Evolutionary conservation across 2,113 vertebrate genomes (phyloP).

Genomic region (Thomomys bottae): DNA sequence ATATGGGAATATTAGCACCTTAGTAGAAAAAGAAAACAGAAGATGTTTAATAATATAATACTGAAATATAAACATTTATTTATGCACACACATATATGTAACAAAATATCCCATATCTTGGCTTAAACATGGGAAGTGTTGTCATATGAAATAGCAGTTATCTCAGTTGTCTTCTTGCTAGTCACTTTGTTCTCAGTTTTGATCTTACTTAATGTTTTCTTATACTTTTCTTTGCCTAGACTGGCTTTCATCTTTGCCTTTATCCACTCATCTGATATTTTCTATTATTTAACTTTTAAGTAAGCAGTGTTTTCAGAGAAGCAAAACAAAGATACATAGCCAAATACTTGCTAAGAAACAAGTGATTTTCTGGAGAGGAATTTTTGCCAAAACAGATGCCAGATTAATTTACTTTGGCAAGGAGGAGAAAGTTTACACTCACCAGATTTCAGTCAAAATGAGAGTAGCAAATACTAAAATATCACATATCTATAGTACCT

Average conservation of each 20-base stretch:
- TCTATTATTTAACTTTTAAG: background rate
- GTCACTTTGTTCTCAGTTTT: background rate
- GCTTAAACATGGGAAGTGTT: background rate
- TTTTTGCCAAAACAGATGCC: conserved; percentile 40
- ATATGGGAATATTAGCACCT: background rate
- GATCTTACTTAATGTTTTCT: background rate
- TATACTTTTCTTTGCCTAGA: background rate
- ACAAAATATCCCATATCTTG: background rate
- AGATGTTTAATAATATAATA: background rate
- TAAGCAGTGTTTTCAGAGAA: background rate
- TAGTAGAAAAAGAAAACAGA: background rate
- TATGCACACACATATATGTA: background rate
- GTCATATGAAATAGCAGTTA: background rate
- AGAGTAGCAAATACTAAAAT: background rate
- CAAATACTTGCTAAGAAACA: background rate
- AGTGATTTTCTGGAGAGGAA: conserved; percentile 44
- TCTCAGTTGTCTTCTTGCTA: background rate
- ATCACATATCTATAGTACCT: background rate
- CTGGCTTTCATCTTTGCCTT: background rate
- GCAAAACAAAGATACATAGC: conserved; percentile 8
- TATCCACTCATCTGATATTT: conserved; percentile 15
- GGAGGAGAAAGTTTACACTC: background rate
- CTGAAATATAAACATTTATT: background rate
- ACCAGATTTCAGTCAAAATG: background rate
- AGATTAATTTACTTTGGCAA: background rate